Percentiles rank a stretch among this genome's conserved stretches.
Evolutionary conservation across 2,113 vertebrate genomes (phyloP).

Genomic region (Morphnarchus princeps): DNA sequence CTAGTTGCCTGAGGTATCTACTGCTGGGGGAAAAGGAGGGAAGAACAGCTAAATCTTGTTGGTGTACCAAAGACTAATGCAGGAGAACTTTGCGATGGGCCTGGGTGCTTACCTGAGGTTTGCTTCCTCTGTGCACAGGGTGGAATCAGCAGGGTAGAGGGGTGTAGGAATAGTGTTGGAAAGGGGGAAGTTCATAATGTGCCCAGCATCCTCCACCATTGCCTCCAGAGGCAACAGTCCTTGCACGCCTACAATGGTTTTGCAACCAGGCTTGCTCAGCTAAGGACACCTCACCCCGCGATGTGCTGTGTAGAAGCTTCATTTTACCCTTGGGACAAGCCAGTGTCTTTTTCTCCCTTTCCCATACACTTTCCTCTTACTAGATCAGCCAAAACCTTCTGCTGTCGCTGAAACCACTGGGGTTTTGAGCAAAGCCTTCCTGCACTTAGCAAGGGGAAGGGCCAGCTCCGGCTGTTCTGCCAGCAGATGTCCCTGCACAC

Average conservation of each 20-base stretch:
- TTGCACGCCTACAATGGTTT: neutral
- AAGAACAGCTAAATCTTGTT: neutral
- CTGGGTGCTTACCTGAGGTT: neutral
- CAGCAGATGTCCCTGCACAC: constrained; percentile 35
- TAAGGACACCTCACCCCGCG: neutral
- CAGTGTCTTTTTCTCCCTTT: neutral
- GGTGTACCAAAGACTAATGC: neutral
- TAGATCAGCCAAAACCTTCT: neutral
- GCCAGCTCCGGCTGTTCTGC: neutral
- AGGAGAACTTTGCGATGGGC: neutral
- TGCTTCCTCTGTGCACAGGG: neutral
- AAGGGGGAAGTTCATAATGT: neutral
- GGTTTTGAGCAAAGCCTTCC: neutral
- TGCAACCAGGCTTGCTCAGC: neutral
- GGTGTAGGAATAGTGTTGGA: neutral
- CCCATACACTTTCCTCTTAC: neutral
- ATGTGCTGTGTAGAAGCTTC: neutral
- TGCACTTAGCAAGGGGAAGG: neutral
- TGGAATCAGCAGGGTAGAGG: neutral
- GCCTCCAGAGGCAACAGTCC: neutral
- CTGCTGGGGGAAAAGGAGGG: neutral
- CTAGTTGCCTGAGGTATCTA: neutral
- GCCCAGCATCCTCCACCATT: neutral
- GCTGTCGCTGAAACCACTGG: neutral
- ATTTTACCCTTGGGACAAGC: neutral